phyloP scores from a whole-genome alignment of 2,797 vertebrate genomes.

The Platyrinchus mystaceus region DNA sequence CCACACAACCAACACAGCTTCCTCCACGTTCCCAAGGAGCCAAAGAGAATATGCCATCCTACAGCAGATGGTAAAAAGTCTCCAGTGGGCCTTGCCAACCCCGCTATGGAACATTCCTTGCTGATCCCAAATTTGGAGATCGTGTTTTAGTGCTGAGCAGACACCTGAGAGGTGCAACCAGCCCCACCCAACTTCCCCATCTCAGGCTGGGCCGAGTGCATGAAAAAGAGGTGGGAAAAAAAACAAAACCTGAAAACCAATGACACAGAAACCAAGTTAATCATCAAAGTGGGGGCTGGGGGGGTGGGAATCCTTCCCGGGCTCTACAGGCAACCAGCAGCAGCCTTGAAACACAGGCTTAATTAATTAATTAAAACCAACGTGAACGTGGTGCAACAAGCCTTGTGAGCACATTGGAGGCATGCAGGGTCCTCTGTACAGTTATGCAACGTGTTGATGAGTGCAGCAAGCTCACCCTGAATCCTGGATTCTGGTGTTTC shows the following conservation, averaged over 20 bases:
- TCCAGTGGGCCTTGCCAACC: not conserved
- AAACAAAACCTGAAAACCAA: conserved; percentile 46
- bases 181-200: conserved; percentile 12
- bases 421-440: not conserved
- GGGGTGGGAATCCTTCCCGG: not conserved
- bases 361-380: conserved; percentile 31
- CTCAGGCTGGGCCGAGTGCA: not conserved
- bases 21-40: not conserved
- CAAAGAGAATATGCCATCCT: not conserved
- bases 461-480: not conserved
- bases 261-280: conserved; percentile 46
- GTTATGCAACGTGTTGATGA: conserved; percentile 18
- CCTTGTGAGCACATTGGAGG: conserved; percentile 1
- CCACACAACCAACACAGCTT: not conserved
- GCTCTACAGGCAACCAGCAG: conserved; percentile 1
- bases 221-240: conserved; percentile 44
- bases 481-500: not conserved
- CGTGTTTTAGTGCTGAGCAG: not conserved
- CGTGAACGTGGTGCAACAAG: conserved; percentile 26
- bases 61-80: not conserved
- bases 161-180: not conserved
- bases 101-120: not conserved
- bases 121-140: not conserved
- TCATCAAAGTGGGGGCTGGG: not conserved
- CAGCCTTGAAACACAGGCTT: conserved; percentile 1